A percentile compares a stretch with the other conserved stretches of the same genome.
phyloP scores from a whole-genome alignment of 2,888 invertebrate species.

The Rhingia rostrata region DNA sequence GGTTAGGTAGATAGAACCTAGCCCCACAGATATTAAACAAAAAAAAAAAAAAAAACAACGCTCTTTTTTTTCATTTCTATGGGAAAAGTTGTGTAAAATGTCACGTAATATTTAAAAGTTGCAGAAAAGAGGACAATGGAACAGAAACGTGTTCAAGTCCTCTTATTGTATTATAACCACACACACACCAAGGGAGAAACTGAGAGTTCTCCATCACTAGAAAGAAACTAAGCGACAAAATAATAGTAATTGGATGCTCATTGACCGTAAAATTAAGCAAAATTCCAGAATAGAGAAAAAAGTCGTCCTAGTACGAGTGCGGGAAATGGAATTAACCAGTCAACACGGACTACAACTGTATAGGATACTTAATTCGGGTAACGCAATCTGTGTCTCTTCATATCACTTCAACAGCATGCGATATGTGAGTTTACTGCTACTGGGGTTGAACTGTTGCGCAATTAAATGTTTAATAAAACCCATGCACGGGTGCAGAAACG shows the following conservation, averaged over 20 bases:
- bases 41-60: too few species aligned
- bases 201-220: background rate
- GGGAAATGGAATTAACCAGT: background rate
- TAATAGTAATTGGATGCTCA: conserved; percentile 63
- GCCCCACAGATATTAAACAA: background rate
- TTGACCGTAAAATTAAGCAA: conserved; percentile 65
- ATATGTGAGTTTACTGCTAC: conserved; percentile 1
- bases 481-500: background rate
- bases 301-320: background rate
- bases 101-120: conserved; percentile 39
- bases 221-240: conserved; percentile 12
- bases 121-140: conserved; percentile 4
- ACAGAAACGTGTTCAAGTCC: background rate
- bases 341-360: background rate
- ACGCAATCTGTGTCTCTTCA: background rate
- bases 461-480: conserved; percentile 46
- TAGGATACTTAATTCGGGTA: conserved; percentile 35
- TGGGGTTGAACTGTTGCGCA: conserved; percentile 26
- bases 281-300: conserved; percentile 24
- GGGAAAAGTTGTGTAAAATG: conserved; percentile 3
- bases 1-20: background rate
- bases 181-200: background rate
- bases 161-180: background rate
- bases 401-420: background rate
- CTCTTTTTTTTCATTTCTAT: conserved; percentile 30